Base-by-base conservation (phyloP, 2,888 invertebrate species). In the Hyppa rectilinea region DNA sequence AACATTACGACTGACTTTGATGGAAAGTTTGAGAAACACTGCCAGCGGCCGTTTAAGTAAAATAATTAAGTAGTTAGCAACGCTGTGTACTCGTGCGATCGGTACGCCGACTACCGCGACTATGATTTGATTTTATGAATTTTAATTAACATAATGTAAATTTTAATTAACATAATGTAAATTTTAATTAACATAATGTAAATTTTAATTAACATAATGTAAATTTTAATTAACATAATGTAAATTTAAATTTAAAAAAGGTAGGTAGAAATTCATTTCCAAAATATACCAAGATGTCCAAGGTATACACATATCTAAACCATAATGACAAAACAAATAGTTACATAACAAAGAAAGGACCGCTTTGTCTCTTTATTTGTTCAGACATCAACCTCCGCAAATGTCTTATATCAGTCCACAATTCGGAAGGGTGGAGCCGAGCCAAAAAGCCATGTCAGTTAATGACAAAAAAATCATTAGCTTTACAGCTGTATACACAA, bases 381-480 rank as follows among this genome's bases (percentile, higher is more conserved):
- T 67, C 26, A 79, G 47, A 59, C 50, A 66, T 58, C 14, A 68
- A 68, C 56, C 47, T 64, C 20, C 9, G 52, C 29, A 63, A 72
- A 73, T 36, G 50, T 59, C 26, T 52, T 43, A 56, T 52, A 52
- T 60, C 62, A 60, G 49, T 49, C 61, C 31, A 38, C 49, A 14
- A 53, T n/a, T 23, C 50, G 59, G 56, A 75, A 69, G 70, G 70
- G 55, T 55, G 72, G 72, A 71, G 26, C 20, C 47, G 49, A 55
- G 40, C 71, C 75, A 67, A 68, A 62, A 63, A 64, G 64, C 66
- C 60, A 61, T 38, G 29, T 66, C 63, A 45, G 60, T 72, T 77
- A 79, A 81, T 70, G 70, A 62, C 50, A 80, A 69, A 81, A 75
- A 80, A 59, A 63, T 76, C 70, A 84, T 83, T 81, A 77, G 63